Percentiles rank a stretch among this genome's conserved stretches.
These are phyloP conservation scores for Helicorthomorpha holstii DNA, from an alignment of 1,140 invertebrate genomes.

Conservation along the genomic window DNA sequence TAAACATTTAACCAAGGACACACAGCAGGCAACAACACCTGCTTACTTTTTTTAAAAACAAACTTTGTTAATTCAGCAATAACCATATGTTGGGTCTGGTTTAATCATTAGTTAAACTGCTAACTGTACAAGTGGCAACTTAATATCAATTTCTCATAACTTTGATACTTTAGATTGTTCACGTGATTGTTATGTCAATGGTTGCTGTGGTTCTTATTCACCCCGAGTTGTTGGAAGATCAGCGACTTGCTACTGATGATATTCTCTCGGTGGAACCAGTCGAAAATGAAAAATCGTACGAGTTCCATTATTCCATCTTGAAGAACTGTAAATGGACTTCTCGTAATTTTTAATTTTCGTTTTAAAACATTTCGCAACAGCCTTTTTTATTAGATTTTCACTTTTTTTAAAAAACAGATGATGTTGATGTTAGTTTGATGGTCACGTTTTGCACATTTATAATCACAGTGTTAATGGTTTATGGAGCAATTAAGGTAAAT, in stretches of 20 bases:
- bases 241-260: neutral
- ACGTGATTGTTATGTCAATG: slow-evolving; percentile 47
- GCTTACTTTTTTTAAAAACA: too few relatives aligned
- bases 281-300: slow-evolving; percentile 8
- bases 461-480: slow-evolving; percentile 62
- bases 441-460: slow-evolving; percentile 58
- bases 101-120: too few relatives aligned
- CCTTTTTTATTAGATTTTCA: neutral
- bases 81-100: too few relatives aligned
- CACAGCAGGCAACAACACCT: too few relatives aligned
- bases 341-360: slow-evolving; percentile 9
- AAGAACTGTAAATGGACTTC: slow-evolving; percentile 12
- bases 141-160: too few relatives aligned
- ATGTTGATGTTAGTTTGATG: slow-evolving; percentile 55
- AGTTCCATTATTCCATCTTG: slow-evolving; percentile 10
- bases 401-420: slow-evolving; percentile 36
- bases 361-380: neutral
- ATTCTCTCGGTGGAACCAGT: slow-evolving; percentile 3
- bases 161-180: slow-evolving; percentile 38
- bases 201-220: slow-evolving; percentile 52
- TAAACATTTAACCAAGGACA: too few relatives aligned
- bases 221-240: slow-evolving; percentile 24
- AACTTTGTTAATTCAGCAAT: too few relatives aligned
- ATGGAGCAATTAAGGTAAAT: slow-evolving; percentile 43
- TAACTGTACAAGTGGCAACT: too few relatives aligned